Evolutionary conservation across 2,797 vertebrate genomes (phyloP).

Genomic region (Schizopygopsis malacanthus): DNA sequence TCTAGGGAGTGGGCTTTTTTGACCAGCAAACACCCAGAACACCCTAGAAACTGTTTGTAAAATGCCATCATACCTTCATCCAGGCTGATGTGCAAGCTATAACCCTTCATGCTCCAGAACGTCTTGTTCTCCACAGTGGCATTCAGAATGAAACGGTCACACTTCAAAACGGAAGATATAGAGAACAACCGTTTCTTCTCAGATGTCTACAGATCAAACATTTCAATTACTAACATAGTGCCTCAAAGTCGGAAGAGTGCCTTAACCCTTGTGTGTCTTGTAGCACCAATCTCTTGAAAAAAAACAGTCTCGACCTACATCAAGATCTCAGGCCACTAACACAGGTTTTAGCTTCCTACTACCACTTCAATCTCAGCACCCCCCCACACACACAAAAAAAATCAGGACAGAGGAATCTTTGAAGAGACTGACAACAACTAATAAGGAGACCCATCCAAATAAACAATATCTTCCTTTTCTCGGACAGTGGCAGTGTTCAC

Average conservation of each 20-base stretch:
- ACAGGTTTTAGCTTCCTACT: constrained; percentile 6
- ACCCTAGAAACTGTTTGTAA: not conserved
- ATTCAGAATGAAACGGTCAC: constrained; percentile 14
- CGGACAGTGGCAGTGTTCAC: not conserved
- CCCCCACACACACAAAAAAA: not conserved
- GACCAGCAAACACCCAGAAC: not conserved
- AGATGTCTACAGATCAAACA: constrained; percentile 55
- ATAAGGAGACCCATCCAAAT: constrained; percentile 3
- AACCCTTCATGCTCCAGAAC: not conserved
- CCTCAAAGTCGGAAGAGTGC: constrained; percentile 13
- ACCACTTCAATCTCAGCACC: constrained; percentile 28
- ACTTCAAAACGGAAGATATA: constrained; percentile 34
- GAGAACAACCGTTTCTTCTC: constrained; percentile 24
- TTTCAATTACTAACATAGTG: constrained; percentile 44
- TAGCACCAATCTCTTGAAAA: constrained; percentile 2
- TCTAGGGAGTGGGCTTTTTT: not conserved
- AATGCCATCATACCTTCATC: constrained; percentile 18
- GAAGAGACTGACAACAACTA: constrained; percentile 1
- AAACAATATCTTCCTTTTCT: not conserved
- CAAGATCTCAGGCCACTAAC: constrained; percentile 35
- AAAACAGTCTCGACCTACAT: not conserved
- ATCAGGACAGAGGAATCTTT: not conserved
- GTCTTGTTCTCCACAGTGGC: constrained; percentile 10
- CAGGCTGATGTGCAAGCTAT: not conserved
- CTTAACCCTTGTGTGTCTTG: constrained; percentile 14